Evolutionary conservation across 2,888 invertebrate species (phyloP), one percentile per base, ranked within the genome.

Genomic region (Malthinus seriepunctatus): DNA sequence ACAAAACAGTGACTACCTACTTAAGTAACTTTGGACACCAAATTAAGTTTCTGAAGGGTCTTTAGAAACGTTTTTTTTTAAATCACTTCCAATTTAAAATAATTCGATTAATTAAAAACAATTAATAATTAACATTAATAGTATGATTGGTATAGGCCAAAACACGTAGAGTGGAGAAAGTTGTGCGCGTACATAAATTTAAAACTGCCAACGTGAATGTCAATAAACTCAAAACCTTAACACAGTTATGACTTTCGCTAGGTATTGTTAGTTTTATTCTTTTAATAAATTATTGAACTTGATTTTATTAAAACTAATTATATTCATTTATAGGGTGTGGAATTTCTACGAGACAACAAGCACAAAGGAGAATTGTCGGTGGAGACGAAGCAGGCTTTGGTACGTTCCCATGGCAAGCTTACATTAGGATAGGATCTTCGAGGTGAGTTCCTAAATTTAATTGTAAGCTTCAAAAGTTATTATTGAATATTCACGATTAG

Each of bases 391-490:
- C 95, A 0, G 95, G 95, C 45, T 95, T 95, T 77, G 95, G 94
- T 12, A 92, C 93, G 60, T 95, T 95, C 75, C 95, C 95, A 15
- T 95, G 95, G 95, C 95, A 95, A 81, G 94, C 95, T 0, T 95
- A 95, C 79, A 95, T 95, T 72, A 84, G 95, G 74, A 95, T 95
- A 59, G 95, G 95, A 63, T 93, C 95, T 39, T 94, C 94, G 69
- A 86, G 89, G 89, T 88, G 80, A 76, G 62, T 45, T 33, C 23
- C 23, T 23, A 46, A 31, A 37, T 38, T 42, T 47, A 50, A 23
- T 34, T 23, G 23, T 23, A 23, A 23, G n/a, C n/a, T n/a, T n/a
- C n/a, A n/a, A n/a, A n/a, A 2, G 23, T 23, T 5, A 3, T 23
- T 3, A 23, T 23, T 23, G 23, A 23, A 5, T 23, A 23, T 5